Evolutionary conservation across 2,797 vertebrate genomes (phyloP).

Genomic region (Sebastolobus alascanus): DNA sequence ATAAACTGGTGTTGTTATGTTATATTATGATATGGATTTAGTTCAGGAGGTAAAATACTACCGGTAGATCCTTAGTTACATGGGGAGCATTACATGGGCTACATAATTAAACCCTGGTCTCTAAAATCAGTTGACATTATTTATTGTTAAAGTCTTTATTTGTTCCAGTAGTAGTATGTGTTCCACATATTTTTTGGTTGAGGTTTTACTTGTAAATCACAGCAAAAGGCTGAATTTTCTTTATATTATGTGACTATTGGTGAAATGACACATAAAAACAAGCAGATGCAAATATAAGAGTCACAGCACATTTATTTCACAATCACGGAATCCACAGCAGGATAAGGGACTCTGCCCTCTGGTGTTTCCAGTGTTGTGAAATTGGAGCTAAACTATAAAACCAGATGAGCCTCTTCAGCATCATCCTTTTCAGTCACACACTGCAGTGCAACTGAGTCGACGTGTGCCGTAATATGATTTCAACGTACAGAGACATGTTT

Average conservation of each 20-base stretch:
- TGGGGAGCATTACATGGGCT: no score
- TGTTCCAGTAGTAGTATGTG: neutral
- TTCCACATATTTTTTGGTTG: neutral
- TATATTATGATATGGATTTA: no score
- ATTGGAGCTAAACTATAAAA: conserved; percentile 7
- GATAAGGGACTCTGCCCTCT: neutral
- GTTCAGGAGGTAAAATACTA: no score
- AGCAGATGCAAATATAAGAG: neutral
- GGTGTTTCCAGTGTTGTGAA: neutral
- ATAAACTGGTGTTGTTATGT: no score
- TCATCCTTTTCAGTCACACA: neutral
- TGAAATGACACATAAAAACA: neutral
- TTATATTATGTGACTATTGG: neutral
- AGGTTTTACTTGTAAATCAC: neutral
- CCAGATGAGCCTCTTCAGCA: neutral
- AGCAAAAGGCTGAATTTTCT: neutral
- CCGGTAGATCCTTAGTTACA: no score
- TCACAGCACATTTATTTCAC: conserved; percentile 7
- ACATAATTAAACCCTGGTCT: no score
- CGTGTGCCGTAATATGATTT: neutral
- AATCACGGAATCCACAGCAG: conserved; percentile 12
- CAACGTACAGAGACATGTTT: conserved; percentile 33
- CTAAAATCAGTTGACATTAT: no score
- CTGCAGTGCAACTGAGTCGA: neutral
- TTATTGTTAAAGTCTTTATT: neutral